phyloP scores from a whole-genome alignment of 2,888 invertebrate species.

The Drosophila anceps region DNA sequence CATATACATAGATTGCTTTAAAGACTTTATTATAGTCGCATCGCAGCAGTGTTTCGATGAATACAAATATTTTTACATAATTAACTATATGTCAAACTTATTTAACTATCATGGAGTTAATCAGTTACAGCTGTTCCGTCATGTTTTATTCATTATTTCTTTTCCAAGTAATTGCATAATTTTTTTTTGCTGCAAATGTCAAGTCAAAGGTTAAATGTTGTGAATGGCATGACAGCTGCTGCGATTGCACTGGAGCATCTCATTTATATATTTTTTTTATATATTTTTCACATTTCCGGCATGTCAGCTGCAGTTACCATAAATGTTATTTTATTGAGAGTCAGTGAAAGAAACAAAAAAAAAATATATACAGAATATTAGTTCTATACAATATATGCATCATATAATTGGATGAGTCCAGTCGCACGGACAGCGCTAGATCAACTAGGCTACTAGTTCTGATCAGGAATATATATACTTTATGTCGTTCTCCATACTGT shows the following conservation, averaged over 20 bases:
- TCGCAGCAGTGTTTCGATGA: neutral
- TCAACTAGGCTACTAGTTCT: no score
- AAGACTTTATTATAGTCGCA: neutral
- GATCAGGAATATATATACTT: no score
- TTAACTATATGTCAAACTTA: neutral
- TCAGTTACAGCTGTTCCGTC: constrained; percentile 12
- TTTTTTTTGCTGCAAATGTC: neutral
- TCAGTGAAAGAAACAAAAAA: neutral
- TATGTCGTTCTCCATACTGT: no score
- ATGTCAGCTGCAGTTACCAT: constrained; percentile 11
- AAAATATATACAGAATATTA: neutral
- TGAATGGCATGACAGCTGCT: constrained; percentile 9
- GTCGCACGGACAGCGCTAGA: no score
- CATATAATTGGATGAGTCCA: no score
- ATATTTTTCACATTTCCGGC: constrained; percentile 4
- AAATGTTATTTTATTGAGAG: neutral
- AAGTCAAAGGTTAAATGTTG: constrained; percentile 5
- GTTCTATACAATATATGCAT: no score
- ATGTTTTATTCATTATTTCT: neutral
- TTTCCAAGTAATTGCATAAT: constrained; percentile 1
- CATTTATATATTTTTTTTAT: neutral
- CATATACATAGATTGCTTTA: neutral
- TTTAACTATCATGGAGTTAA: neutral
- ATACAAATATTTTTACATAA: neutral
- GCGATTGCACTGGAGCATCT: neutral